Conservation (phyloP, 2,113 vertebrate species). For the Tursiops truncatus region DNA sequence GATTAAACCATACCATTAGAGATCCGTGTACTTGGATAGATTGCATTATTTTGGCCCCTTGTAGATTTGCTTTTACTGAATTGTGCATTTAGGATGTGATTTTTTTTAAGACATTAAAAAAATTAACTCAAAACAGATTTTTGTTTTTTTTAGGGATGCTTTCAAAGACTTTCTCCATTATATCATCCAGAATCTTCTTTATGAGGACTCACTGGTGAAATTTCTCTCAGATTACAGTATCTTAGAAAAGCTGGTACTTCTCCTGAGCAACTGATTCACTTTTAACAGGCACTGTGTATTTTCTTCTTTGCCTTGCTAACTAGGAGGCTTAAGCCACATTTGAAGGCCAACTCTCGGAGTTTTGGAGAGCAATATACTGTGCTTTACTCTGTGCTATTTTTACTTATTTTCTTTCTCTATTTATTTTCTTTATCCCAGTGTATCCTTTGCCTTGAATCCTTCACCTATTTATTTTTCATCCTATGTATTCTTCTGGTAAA, state of each 20-base stretch:
- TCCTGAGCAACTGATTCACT: background rate
- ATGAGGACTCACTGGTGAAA: background rate
- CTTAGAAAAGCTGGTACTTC: background rate
- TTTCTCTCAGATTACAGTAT: background rate
- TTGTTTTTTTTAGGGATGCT: background rate
- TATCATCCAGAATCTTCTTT: background rate
- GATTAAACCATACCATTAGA: background rate
- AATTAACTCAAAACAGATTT: background rate
- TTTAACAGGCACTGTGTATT: background rate
- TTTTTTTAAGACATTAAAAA: background rate
- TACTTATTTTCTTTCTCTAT: background rate
- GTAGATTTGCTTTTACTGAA: background rate
- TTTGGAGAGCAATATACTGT: constrained; percentile 9
- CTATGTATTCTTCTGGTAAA: background rate
- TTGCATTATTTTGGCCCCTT: constrained; percentile 10
- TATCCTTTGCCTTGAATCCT: background rate
- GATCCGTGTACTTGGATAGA: background rate
- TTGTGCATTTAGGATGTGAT: background rate
- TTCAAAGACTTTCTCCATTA: background rate
- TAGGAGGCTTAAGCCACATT: background rate
- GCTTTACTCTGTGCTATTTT: constrained; percentile 25
- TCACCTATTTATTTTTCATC: background rate
- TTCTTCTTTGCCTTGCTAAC: background rate
- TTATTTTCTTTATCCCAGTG: background rate
- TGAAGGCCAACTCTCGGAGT: background rate